Evolutionary conservation across 2,113 vertebrate species (phyloP), one percentile per base, ranked within the genome.

Genomic region (Oenanthe oenanthe): DNA sequence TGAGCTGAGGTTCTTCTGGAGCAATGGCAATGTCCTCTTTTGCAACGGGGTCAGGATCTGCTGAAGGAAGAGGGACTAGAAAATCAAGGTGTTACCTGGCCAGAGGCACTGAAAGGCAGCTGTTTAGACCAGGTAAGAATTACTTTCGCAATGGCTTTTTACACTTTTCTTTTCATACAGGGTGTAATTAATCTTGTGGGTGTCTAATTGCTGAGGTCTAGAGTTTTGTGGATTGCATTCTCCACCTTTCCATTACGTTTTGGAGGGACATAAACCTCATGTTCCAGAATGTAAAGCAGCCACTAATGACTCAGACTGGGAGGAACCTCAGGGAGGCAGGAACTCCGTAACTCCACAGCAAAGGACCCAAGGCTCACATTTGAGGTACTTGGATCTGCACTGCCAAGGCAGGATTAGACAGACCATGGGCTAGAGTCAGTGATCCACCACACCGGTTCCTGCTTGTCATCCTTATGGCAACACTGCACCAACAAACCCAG

Each of bases 151-250:
- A 94, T 40, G 20, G 24, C 63, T 90, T 94, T 83, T 83, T 66
- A 58, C 58, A 73, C 51, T 83, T 93, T 93, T 81, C 18, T 68
- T 85, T 92, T 88, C 43, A 43, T 66, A 58, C 6, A 12, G 56
- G 29, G 38, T 5, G 5, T 80, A 88, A 95, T 90, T 92, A 86
- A 54, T 86, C 75, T 47, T 11, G 82, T 93, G 91, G 91, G 94
- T 80, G 95, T 93, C 51, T 96, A 95, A 96, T 95, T 85, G 94
- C 43, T 34, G 67, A 90, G 88, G 34, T 85, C 90, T 88, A 31
- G 60, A 79, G 60, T 70, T 77, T 13, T 88, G 85, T 71, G 86
- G 61, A 68, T 62, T 94, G 91, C 0, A 0, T 91, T 81, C 67
- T 86, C 60, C 57, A 73, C 79, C 85, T 92, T 95, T 85, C 72